These are phyloP conservation scores for Leucophora obtusa DNA, from an alignment of 2,888 invertebrate genomes.

Conservation along the genomic window DNA sequence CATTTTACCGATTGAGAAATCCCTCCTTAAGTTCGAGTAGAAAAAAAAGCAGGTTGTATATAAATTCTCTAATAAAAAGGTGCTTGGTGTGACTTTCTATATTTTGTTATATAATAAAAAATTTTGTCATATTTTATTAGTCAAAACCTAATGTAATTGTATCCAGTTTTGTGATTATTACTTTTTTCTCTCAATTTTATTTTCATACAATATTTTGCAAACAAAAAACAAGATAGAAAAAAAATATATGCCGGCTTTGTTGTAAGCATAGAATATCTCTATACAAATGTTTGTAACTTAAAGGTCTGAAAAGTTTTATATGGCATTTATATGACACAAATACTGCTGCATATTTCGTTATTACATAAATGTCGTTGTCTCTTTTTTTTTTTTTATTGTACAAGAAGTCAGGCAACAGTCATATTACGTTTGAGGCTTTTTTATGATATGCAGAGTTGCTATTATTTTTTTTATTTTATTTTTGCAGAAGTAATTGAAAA, in stretches of 20 bases:
- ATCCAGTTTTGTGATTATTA: constrained; percentile 57
- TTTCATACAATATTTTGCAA: not conserved
- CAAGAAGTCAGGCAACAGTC: not conserved
- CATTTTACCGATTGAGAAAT: not conserved
- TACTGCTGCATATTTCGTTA: constrained; percentile 34
- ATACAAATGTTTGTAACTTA: not conserved
- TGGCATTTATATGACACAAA: constrained; percentile 57
- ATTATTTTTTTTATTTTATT: constrained; percentile 1
- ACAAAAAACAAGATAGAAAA: not conserved
- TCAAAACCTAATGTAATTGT: constrained; percentile 31
- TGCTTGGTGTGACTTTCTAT: constrained; percentile 18
- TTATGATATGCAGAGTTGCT: constrained; percentile 15
- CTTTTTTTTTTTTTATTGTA: not conserved
- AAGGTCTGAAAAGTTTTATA: constrained; percentile 51
- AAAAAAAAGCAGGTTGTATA: not conserved
- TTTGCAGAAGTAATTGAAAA: constrained; percentile 66
- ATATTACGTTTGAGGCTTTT: constrained; percentile 23
- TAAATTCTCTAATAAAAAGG: not conserved
- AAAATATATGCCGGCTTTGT: not conserved
- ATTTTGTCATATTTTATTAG: constrained; percentile 49
- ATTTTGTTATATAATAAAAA: constrained; percentile 6
- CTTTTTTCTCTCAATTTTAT: not conserved
- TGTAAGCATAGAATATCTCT: not conserved
- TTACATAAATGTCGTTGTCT: not conserved
- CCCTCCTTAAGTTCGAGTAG: not conserved